Evolutionary conservation across 2,888 invertebrate genomes (phyloP), one percentile per base, ranked within the genome.

Genomic region (Tiliacea citrago): DNA sequence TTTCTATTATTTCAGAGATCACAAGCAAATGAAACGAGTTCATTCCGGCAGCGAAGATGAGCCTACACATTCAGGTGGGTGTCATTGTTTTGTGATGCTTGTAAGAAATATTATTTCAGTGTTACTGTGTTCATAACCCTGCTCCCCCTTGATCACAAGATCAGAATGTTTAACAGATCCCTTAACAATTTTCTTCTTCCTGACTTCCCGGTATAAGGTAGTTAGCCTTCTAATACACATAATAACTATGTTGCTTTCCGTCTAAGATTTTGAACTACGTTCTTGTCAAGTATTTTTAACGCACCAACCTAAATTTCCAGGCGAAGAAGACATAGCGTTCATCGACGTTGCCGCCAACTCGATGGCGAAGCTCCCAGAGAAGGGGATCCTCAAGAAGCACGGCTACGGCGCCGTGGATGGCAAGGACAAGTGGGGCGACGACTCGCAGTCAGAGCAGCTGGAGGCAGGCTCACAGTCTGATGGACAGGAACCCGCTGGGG

Each of bases 321-420:
- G 97, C 70, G 98, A 98, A 95, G 98, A 98, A 95, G 98, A 98
- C 92, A 98, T 98, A 89, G 98, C 98, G 75, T 98, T 98, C 95
- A 98, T 98, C 92, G 98, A 98, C 94, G 97, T 98, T 73, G 97
- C 97, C 85, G 97, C 97, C 79, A 98, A 98, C 95, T 98, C 97
- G 90, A 97, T 98, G 92, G 96, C 97, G 78, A 98, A 98, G 93
- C 96, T 98, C 86, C 98, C 98, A 89, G 98, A 99, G 96, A 99
- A 99, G 96, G 99, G 99, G 77, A 99, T 99, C 93, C 97, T 99
- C 91, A 99, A 99, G 97, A 99, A 98, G 96, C 97, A 98, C 90
- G 98, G 98, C 88, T 98, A 98, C 88, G 97, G 98, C 88, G 97
- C 98, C 88, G 97, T 97, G 88, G 98, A 98, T 88, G 97, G 97